Base-by-base conservation (phyloP, 2,888 invertebrate genomes). In the Aphodius sticticus region DNA sequence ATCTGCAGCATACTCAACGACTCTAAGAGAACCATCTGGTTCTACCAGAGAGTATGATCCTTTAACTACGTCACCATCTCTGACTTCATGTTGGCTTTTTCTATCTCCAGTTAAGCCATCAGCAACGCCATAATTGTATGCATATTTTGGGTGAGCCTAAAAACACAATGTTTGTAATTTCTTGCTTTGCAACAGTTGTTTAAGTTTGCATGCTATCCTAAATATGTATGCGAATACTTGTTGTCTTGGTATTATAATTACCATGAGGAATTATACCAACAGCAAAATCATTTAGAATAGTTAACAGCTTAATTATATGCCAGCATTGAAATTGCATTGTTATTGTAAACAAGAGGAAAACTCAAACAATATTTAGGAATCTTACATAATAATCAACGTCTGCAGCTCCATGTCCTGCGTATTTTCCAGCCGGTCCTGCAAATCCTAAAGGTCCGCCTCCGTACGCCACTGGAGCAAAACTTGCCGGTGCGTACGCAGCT, bases 31-130 rank as follows among this genome's bases (percentile, higher is more conserved):
- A 75, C 91, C 91, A 81, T 91, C 91, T 5, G 89, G 88, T 84
- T 89, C 89, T n/a, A 88, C 87, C 37, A 89, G 84, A 6, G 88
- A 88, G 82, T 89, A 89, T 77, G 87, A 87, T 7, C 89, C 89
- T 84, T 88, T 92, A 1, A 93, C 93, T 77, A 92, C 91, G 85
- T 92, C 92, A 16, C 93, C 93, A 82, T 92, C 92, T 69, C 93
- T 89, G 69, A 90, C 90, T 86, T 93, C 93, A 89, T 92, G 92
- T 83, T 92, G 92, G 2, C 90, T 89, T 85, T 93, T 93, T 84
- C 91, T 90, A 84, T 93, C 93, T 35, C 93, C 93, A 15, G 92
- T 93, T 82, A 91, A 91, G 6, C 92, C 92, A 84, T 93, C 92
- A 12, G 91, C 91, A 16, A 93, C 92, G 36, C 92, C 89, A 83